Base-by-base conservation (phyloP, 2,797 vertebrate genomes). In the Acanthurus tractus region DNA sequence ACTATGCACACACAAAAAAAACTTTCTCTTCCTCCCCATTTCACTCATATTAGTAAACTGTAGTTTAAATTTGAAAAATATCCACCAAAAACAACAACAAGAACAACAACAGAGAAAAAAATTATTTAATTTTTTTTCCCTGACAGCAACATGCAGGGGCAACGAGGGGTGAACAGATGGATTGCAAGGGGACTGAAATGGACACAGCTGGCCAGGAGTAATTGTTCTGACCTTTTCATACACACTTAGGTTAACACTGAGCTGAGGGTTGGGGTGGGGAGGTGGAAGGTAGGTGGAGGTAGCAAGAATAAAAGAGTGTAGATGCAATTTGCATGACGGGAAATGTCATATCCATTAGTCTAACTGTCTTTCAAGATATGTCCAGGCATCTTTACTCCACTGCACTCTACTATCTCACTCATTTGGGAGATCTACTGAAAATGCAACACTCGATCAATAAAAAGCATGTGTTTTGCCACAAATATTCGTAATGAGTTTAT, bases 141-240 rank as follows among this genome's bases (percentile, higher is more conserved):
- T 76, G 74, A 85, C 48, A 42, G 36, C 34, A 46, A 45, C 57
- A 65, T 46, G 46, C 59, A 53, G 56, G 20, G 50, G 4, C n/a
- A 38, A 56, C 8, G 63, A 44, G 29, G 52, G 71, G 23, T 45
- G 69, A 83, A 55, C 75, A 88, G 78, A 85, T 86, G 78, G 82
- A 70, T 14, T 17, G 42, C 74, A 88, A 74, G 70, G 71, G 53
- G 70, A 83, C 59, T 76, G 40, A 67, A 70, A 84, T 17, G 70
- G 74, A 83, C 82, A 74, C 79, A 88, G 79, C 66, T 84, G 80
- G 78, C 17, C 64, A 71, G 72, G 65, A 76, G 70, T 87, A 71
- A 87, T 79, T 84, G 67, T 78, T 59, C 59, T 76, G 84, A 90
- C 89, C 87, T 90, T 90, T 85, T 69, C 70, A 73, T 63, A 58